Conservation (phyloP, 2,797 vertebrate species). For the Manis crassicaudata region DNA sequence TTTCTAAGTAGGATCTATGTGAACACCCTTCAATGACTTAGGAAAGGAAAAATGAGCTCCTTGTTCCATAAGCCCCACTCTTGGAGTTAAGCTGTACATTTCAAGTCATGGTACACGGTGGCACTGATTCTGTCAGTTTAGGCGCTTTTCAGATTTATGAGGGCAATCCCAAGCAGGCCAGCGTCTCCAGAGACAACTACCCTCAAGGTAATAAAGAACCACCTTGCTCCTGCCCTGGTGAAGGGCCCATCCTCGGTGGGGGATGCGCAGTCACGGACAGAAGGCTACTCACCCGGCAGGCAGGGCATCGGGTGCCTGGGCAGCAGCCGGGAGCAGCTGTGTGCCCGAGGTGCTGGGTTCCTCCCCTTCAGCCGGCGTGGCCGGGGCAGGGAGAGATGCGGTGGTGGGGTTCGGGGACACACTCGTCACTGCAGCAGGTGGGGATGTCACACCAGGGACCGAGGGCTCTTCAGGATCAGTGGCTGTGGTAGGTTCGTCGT, state of each 20-base stretch:
- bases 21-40: not conserved
- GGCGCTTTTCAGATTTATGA: conserved; percentile 64
- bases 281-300: conserved; percentile 91
- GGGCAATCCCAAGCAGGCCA: not conserved
- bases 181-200: not conserved
- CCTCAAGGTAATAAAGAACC: conserved; percentile 39
- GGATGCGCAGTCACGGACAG: not conserved
- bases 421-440: fast-evolving
- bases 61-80: conserved; percentile 38
- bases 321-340: conserved; percentile 81
- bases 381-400: conserved; percentile 66
- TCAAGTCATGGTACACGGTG: conserved; percentile 58
- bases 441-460: not conserved
- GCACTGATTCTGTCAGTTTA: conserved; percentile 67
- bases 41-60: conserved; percentile 53
- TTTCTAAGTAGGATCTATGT: conserved; percentile 12
- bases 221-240: not conserved
- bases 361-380: conserved; percentile 81
- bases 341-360: conserved; percentile 79
- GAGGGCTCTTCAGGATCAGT: conserved; percentile 83
- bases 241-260: not conserved
- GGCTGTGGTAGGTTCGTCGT: conserved; percentile 84
- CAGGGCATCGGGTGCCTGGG: conserved; percentile 88
- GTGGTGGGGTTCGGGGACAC: not conserved
- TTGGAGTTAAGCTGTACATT: conserved; percentile 33